Evolutionary conservation across 1,140 invertebrate genomes (phyloP).

Genomic region (Phthorimaea operculella): DNA sequence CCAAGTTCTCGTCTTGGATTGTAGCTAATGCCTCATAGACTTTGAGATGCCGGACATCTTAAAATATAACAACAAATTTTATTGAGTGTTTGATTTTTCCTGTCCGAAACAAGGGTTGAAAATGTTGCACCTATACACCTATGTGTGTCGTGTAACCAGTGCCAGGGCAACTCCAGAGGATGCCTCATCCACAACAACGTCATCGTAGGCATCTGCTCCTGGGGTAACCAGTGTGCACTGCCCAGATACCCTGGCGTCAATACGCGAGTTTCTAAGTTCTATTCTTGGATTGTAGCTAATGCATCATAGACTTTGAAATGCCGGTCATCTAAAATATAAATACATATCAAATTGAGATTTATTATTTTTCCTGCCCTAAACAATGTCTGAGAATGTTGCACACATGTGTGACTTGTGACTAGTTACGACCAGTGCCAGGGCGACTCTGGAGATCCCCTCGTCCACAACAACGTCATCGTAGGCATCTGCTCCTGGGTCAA

Average conservation of each 20-base stretch:
- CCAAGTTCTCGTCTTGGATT: slow-evolving; percentile 35
- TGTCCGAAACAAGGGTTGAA: no score
- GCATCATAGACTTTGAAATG: slow-evolving; percentile 19
- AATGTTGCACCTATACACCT: no score
- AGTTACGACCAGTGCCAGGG: slow-evolving; percentile 58
- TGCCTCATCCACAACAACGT: slow-evolving; percentile 67
- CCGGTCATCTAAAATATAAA: no score
- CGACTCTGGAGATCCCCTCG: slow-evolving; percentile 73
- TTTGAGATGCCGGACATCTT: no score
- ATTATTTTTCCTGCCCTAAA: no score
- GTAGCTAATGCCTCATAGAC: slow-evolving; percentile 22
- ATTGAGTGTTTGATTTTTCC: no score
- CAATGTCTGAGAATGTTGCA: no score
- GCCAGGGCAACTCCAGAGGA: slow-evolving; percentile 72
- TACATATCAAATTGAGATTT: no score
- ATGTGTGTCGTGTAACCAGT: no score
- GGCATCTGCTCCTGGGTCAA: slow-evolving; percentile 71
- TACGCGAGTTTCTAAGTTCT: slow-evolving; percentile 48
- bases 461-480: slow-evolving; percentile 59
- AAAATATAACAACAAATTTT: no score
- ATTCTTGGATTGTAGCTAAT: slow-evolving; percentile 33
- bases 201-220: slow-evolving; percentile 69
- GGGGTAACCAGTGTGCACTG: slow-evolving; percentile 66
- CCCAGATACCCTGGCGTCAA: slow-evolving; percentile 66
- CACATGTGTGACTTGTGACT: no score